A percentile compares a stretch with the other conserved stretches of the same genome.
These are phyloP conservation scores for Scelioninae gen. 1 DNA, from an alignment of 2,888 invertebrate genomes.

Conservation along the genomic window DNA sequence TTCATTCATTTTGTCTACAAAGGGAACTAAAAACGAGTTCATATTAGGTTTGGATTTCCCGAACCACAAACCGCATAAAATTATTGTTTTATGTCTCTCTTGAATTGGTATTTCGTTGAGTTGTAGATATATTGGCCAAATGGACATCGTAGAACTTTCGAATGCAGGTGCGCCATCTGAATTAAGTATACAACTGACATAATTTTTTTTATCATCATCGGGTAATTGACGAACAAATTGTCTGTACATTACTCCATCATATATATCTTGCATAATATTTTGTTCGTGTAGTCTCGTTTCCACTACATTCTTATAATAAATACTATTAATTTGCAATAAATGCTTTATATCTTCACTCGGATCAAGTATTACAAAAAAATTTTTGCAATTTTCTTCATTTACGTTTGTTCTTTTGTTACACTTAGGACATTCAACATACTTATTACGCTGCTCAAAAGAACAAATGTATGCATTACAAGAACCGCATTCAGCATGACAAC, in stretches of 20 bases:
- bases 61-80: too few relatives aligned
- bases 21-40: too few relatives aligned
- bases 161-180: slow-evolving; percentile 1
- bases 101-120: too few relatives aligned
- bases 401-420: not conserved
- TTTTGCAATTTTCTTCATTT: slow-evolving; percentile 5
- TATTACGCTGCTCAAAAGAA: not conserved
- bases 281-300: slow-evolving; percentile 3
- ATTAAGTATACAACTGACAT: slow-evolving; percentile 4
- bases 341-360: not conserved
- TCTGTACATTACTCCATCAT: slow-evolving; percentile 2
- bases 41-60: too few relatives aligned
- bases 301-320: slow-evolving; percentile 6
- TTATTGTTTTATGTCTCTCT: too few relatives aligned
- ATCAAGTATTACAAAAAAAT: not conserved
- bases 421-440: not conserved
- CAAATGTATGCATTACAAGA: not conserved
- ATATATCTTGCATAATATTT: slow-evolving; percentile 6
- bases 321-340: not conserved
- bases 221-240: not conserved
- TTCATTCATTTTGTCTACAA: too few relatives aligned
- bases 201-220: not conserved
- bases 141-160: too few relatives aligned
- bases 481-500: not conserved
- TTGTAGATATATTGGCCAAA: too few relatives aligned